Percentiles rank a stretch among this genome's conserved stretches.
Conservation (phyloP, 2,113 vertebrate genomes). For the Sarotherodon lohbergeri region DNA sequence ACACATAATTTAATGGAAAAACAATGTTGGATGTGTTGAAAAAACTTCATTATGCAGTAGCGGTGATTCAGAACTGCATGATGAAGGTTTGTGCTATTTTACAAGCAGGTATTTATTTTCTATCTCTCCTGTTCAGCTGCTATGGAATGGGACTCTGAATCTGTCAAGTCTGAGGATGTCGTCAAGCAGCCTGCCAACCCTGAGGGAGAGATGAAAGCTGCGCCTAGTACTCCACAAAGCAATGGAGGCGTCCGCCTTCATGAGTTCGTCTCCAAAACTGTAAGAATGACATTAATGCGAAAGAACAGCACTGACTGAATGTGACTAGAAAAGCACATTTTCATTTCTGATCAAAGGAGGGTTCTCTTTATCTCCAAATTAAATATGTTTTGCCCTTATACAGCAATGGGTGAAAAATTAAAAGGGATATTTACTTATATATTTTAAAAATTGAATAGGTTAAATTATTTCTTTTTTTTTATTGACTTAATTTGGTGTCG, state of each 20-base stretch:
- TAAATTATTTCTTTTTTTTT: background rate
- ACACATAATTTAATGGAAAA: background rate
- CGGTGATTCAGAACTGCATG: background rate
- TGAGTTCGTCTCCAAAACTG: conserved; percentile 94
- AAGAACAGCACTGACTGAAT: background rate
- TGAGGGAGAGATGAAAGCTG: conserved; percentile 43
- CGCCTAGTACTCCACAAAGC: conserved; percentile 79
- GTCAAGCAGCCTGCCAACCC: conserved; percentile 68
- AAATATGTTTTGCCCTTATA: background rate
- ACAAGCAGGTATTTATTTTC: background rate
- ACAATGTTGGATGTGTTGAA: background rate
- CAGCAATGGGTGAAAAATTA: background rate
- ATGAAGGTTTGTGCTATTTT: background rate
- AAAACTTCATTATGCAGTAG: background rate
- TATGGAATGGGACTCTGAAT: conserved; percentile 84
- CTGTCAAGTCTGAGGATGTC: conserved; percentile 67
- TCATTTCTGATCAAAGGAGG: background rate
- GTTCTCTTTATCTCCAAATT: background rate
- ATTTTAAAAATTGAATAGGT: background rate
- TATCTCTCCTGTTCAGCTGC: conserved; percentile 65
- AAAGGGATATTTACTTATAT: background rate
- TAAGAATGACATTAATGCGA: conserved; percentile 35
- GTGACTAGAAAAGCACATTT: background rate
- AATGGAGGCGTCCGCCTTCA: conserved; percentile 80
- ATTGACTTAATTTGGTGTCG: background rate